Conservation (phyloP, 2,113 vertebrate species). For the Sebastes fasciatus region DNA sequence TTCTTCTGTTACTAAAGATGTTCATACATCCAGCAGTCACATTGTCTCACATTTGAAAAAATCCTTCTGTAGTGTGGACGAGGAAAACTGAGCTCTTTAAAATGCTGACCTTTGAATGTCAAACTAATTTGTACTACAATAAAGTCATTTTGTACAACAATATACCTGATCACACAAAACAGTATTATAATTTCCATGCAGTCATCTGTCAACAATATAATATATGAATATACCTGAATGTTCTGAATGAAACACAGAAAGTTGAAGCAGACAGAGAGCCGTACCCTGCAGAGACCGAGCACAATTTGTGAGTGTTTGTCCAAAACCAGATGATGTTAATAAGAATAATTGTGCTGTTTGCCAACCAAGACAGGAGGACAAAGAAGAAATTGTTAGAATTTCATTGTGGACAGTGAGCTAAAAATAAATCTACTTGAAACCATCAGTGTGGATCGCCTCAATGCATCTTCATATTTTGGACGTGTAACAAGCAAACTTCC, state of each 20-base stretch:
- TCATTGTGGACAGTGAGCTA: background rate
- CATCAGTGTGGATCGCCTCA: conserved; percentile 5
- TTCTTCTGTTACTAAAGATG: conserved; percentile 11
- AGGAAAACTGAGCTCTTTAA: background rate
- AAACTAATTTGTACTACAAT: background rate
- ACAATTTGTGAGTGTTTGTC: background rate
- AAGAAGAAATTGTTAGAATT: background rate
- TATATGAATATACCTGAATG: background rate
- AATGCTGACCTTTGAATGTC: background rate
- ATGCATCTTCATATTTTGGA: background rate
- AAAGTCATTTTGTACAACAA: no score
- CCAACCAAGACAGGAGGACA: background rate
- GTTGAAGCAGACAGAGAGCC: background rate
- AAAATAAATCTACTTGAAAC: background rate
- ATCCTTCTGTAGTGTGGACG: no score
- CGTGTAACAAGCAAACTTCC: conserved; percentile 8
- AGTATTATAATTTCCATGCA: background rate
- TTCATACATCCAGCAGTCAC: background rate
- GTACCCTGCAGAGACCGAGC: no score
- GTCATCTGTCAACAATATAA: background rate
- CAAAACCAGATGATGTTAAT: conserved; percentile 36
- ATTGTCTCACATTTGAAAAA: background rate
- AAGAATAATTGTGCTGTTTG: background rate
- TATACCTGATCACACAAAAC: background rate
- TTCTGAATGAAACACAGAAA: background rate